Evolutionary conservation across 2,888 invertebrate species (phyloP).

Genomic region (Cancer borealis): DNA sequence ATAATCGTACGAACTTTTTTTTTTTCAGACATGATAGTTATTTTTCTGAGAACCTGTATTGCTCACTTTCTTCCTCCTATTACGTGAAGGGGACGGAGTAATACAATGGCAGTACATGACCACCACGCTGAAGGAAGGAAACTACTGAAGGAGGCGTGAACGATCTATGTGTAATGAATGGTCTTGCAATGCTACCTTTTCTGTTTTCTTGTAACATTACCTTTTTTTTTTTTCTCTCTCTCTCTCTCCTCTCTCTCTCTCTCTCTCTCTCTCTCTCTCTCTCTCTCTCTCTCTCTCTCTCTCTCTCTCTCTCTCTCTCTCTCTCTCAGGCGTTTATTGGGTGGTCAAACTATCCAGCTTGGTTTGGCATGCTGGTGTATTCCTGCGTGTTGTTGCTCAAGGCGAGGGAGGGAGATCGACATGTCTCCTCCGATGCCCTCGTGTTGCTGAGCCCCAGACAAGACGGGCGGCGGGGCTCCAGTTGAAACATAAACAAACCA

Average conservation of each 20-base stretch:
- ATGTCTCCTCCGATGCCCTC: constrained; percentile 23
- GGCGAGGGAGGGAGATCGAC: background rate
- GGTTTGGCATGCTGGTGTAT: constrained; percentile 15
- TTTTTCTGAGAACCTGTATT: no score
- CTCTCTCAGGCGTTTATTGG: background rate
- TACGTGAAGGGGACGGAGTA: background rate
- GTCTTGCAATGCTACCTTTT: no score
- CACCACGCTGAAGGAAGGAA: background rate
- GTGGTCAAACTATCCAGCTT: constrained; percentile 32
- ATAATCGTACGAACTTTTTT: no score
- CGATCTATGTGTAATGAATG: background rate
- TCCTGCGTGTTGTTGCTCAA: background rate
- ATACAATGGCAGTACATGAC: background rate
- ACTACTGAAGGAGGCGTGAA: background rate
- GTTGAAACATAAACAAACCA: constrained; percentile 23
- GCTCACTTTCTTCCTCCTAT: background rate
- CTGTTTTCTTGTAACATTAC: no score
- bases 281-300: constrained; percentile 30
- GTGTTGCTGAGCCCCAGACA: constrained; percentile 13
- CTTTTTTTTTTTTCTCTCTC: background rate
- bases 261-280: background rate
- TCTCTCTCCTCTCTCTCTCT: constrained; percentile 26
- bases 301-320: constrained; percentile 14
- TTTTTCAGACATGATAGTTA: no score
- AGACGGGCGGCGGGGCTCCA: constrained; percentile 5